Conservation (phyloP, 1,140 invertebrate genomes). For the Pogonomyrmex californicus region DNA sequence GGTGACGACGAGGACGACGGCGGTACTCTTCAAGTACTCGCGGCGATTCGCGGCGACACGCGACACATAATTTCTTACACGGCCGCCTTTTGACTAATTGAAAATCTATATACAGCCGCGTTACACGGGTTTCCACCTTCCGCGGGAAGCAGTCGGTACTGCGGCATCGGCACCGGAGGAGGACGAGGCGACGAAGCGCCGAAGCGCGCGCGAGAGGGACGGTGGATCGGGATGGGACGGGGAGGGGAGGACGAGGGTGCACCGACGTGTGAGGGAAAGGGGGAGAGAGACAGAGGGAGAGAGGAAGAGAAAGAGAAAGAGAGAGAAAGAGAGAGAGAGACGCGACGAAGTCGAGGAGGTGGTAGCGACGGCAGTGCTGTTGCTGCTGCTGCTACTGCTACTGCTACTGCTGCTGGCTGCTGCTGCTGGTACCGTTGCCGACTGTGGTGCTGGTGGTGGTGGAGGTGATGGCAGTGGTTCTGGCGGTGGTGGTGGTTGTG, state of each 20-base stretch:
- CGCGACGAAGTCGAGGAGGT: constrained; percentile 38
- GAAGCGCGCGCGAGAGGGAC: constrained; percentile 48
- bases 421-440: constrained; percentile 25
- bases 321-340: constrained; percentile 28
- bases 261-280: background rate
- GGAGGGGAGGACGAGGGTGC: background rate
- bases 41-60: constrained; percentile 57
- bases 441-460: constrained; percentile 42
- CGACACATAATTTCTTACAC: constrained; percentile 69
- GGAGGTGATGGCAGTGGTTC: constrained; percentile 39
- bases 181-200: constrained; percentile 6
- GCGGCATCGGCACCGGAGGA: constrained; percentile 70
- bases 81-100: constrained; percentile 72
- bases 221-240: background rate
- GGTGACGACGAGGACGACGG: background rate
- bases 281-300: background rate
- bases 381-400: constrained; percentile 33
- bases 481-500: constrained; percentile 42
- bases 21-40: constrained; percentile 43
- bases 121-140: constrained; percentile 68
- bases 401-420: constrained; percentile 36
- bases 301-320: background rate
- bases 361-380: constrained; percentile 54
- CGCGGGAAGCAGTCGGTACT: constrained; percentile 68
- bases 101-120: constrained; percentile 73